phyloP scores from a whole-genome alignment of 2,888 invertebrate genomes.

The Meliscaeva auricollis region DNA sequence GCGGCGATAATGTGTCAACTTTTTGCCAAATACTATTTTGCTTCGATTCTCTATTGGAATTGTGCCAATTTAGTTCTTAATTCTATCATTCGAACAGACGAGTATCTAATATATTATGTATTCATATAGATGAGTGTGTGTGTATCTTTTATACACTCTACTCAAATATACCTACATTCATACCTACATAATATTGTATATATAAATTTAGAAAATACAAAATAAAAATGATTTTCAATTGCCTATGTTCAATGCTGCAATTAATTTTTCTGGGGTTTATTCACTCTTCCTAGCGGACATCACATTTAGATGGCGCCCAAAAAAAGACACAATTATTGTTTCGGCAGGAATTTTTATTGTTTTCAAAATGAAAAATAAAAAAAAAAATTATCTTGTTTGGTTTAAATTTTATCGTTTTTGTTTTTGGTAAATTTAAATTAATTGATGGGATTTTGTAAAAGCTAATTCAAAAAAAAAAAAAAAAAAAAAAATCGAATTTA shows the following conservation, averaged over 20 bases:
- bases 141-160: conserved; percentile 6
- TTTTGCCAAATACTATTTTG: conserved; percentile 58
- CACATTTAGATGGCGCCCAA: conserved; percentile 47
- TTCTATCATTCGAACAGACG: conserved; percentile 60
- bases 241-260: conserved; percentile 76
- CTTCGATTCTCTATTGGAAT: conserved; percentile 60
- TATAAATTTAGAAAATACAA: conserved; percentile 27
- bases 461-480: conserved; percentile 24
- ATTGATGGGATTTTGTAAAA: conserved; percentile 44
- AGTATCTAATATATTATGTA: conserved; percentile 37
- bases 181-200: too few species aligned
- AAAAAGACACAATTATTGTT: conserved; percentile 33
- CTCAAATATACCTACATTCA: background rate
- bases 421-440: conserved; percentile 46
- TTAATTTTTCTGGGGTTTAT: conserved; percentile 74
- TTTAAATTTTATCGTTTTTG: background rate
- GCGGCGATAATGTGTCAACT: conserved; percentile 68
- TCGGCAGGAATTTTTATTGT: conserved; percentile 37
- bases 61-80: conserved; percentile 61
- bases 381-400: conserved; percentile 64
- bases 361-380: conserved; percentile 76
- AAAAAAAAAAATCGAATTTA: conserved; percentile 5
- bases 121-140: conserved; percentile 32
- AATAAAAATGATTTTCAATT: conserved; percentile 72
- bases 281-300: conserved; percentile 61